Percentiles rank a stretch among this genome's conserved stretches.
phyloP scores from a whole-genome alignment of 2,797 vertebrate genomes.

The Zenarchopterus dispar region DNA sequence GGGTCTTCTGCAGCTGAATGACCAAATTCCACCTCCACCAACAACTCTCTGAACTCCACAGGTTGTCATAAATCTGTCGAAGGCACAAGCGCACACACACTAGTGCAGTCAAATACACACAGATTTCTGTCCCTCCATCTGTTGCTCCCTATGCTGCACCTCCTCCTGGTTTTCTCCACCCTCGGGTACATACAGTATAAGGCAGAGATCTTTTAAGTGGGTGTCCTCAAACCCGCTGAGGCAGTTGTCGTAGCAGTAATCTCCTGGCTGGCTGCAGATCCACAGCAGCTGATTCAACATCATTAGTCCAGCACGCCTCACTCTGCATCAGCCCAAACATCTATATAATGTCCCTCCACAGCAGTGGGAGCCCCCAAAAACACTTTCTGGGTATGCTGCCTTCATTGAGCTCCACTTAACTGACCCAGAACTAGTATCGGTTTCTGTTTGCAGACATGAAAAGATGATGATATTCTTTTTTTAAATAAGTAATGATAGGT shows the following conservation, averaged over 20 bases:
- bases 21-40: conserved; percentile 69
- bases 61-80: conserved; percentile 53
- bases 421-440: conserved; percentile 38
- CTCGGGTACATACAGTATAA: conserved; percentile 6
- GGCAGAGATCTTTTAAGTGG: conserved; percentile 15
- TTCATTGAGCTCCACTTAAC: conserved; percentile 45
- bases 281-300: conserved; percentile 80
- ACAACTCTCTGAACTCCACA: conserved; percentile 49
- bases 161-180: conserved; percentile 6
- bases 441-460: background rate
- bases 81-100: conserved; percentile 11
- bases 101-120: conserved; percentile 8
- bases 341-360: conserved; percentile 65
- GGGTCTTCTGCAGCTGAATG: conserved; percentile 45
- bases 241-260: conserved; percentile 65
- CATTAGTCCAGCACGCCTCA: conserved; percentile 68
- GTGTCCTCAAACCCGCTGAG: conserved; percentile 48
- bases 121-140: conserved; percentile 16
- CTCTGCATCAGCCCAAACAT: conserved; percentile 62
- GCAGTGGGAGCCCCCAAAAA: conserved; percentile 45
- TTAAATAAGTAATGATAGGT: background rate
- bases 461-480: background rate
- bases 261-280: conserved; percentile 72
- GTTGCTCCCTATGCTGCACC: conserved; percentile 16
- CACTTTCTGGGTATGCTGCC: conserved; percentile 35